A percentile compares a stretch with the other conserved stretches of the same genome.
Conservation (phyloP, 2,888 invertebrate genomes). For the Drosophila macrothrix region DNA sequence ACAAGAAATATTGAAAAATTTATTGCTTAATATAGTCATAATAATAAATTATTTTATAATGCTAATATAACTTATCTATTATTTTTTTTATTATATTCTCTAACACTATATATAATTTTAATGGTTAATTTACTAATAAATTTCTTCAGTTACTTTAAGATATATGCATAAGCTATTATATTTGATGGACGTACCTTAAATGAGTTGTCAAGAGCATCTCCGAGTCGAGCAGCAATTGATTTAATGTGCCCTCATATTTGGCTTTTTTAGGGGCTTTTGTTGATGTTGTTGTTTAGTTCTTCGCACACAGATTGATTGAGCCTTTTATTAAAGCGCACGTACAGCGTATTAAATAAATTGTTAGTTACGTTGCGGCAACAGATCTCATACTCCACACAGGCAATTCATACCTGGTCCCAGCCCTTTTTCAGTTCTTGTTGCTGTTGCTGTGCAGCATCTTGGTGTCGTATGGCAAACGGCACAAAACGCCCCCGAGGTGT, state of each 20-base stretch:
- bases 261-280: slow-evolving; percentile 38
- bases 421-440: slow-evolving; percentile 53
- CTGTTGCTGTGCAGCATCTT: slow-evolving; percentile 29
- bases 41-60: neutral
- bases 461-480: slow-evolving; percentile 77
- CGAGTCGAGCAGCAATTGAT: slow-evolving; percentile 51
- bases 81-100: neutral
- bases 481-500: slow-evolving; percentile 79
- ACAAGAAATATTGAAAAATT: neutral
- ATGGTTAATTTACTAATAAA: neutral
- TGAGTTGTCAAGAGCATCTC: slow-evolving; percentile 52
- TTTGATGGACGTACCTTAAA: slow-evolving; percentile 13
- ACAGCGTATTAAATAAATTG: slow-evolving; percentile 84
- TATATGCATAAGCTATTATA: neutral
- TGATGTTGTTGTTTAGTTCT: slow-evolving; percentile 49
- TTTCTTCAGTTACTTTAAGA: neutral
- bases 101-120: neutral
- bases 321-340: slow-evolving; percentile 83
- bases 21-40: neutral
- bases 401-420: slow-evolving; percentile 30
- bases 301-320: slow-evolving; percentile 76
- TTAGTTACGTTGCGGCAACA: slow-evolving; percentile 80
- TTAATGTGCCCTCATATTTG: slow-evolving; percentile 49
- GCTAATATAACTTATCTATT: neutral
- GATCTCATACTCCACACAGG: slow-evolving; percentile 30